Percentiles rank a stretch among this genome's conserved stretches.
These are phyloP conservation scores for Mus pahari DNA, from an alignment of 2,113 vertebrate species.

Conservation along the genomic window DNA sequence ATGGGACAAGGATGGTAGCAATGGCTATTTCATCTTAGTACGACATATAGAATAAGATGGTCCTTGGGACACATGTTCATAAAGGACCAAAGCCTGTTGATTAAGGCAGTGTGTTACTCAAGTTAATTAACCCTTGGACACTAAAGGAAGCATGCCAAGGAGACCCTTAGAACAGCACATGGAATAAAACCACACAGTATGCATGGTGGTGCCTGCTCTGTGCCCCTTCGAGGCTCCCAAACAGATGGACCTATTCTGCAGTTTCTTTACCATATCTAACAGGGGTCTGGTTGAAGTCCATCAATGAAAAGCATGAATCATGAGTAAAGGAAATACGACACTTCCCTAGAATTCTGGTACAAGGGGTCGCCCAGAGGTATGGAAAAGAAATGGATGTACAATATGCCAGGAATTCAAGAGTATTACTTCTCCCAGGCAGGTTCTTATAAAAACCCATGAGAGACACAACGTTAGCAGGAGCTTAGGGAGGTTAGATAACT, in stretches of 20 bases:
- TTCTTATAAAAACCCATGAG: neutral
- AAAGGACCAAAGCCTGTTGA: neutral
- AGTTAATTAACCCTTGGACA: neutral
- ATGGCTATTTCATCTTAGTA: neutral
- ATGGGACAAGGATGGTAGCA: neutral
- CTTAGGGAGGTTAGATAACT: neutral
- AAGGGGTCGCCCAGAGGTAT: neutral
- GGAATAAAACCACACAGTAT: neutral
- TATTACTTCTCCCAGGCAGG: neutral
- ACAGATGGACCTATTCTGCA: neutral
- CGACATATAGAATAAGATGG: neutral
- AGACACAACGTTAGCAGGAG: neutral
- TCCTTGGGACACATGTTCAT: neutral
- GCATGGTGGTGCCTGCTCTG: neutral
- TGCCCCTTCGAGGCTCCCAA: neutral
- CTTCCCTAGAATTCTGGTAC: neutral
- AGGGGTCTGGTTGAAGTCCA: neutral
- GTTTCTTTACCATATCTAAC: neutral
- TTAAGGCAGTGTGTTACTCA: neutral
- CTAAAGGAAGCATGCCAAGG: accelerated
- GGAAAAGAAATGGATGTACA: neutral
- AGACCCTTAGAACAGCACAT: neutral
- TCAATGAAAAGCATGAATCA: neutral
- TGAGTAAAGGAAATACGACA: neutral
- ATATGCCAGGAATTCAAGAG: neutral